Percentiles rank a stretch among this genome's conserved stretches.
These are phyloP conservation scores for Nesoenas mayeri DNA, from an alignment of 2,113 vertebrate species.

Conservation along the genomic window DNA sequence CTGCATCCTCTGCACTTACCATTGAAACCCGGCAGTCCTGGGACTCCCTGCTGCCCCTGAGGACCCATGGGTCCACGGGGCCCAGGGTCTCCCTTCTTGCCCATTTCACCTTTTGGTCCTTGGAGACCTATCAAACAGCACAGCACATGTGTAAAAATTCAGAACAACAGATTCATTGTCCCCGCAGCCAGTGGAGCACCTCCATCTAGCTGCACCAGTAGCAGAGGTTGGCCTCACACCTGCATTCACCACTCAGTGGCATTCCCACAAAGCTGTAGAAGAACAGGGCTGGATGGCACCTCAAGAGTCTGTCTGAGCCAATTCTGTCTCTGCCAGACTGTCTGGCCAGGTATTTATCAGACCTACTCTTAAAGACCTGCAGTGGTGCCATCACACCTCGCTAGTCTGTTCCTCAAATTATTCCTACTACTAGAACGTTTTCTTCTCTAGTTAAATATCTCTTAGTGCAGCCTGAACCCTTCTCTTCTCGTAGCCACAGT, in stretches of 20 bases:
- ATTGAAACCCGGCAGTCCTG: conserved; percentile 19
- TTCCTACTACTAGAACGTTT: background rate
- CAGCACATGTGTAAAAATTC: accelerated
- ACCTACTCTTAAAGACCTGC: background rate
- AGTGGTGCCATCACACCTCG: background rate
- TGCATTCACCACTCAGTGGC: background rate
- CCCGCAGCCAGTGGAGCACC: background rate
- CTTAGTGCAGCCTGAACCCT: background rate
- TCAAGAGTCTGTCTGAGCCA: background rate
- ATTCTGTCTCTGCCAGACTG: background rate
- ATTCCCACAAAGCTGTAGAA: background rate
- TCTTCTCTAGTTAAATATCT: background rate
- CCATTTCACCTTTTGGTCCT: conserved; percentile 65
- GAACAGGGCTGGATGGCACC: background rate
- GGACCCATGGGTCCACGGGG: conserved; percentile 9
- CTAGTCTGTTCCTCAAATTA: background rate
- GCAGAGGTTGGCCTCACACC: background rate
- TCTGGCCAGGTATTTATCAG: background rate
- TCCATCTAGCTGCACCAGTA: background rate
- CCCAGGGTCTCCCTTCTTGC: conserved; percentile 57
- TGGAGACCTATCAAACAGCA: conserved; percentile 5
- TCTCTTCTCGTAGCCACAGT: background rate
- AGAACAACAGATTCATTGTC: background rate
- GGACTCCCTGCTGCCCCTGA: conserved; percentile 37
- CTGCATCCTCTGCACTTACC: conserved; percentile 49